Base-by-base conservation (phyloP, 2,888 invertebrate genomes). In the Drosophila seclusa region DNA sequence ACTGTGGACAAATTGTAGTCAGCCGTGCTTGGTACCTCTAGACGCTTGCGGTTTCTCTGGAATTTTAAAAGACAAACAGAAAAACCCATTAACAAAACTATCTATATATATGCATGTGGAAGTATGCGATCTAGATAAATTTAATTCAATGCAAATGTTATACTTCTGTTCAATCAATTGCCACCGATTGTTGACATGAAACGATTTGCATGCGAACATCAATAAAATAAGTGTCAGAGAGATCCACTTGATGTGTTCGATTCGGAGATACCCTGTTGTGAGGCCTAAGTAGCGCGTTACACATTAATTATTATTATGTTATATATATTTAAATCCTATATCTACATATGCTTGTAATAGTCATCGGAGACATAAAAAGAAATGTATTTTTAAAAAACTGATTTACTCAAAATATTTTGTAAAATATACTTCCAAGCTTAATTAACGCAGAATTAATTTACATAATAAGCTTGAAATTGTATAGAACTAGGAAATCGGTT, bases 141-240 rank as follows among this genome's bases (percentile, higher is more conserved):
- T 80, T 21, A 42, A 73, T 57, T 69, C 27, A 68, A 69, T 66
- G 32, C 31, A 50, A 65, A 53, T 68, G 67, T 29, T 55, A 61
- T 45, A 27, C 45, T 53, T 70, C 62, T 40, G n/a, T 53, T 65
- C 32, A 63, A 68, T 65, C 62, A 52, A 72, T 66, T 32, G 58
- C 21, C 24, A n/a, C n/a, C 29, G 34, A 48, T 49, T 66, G 72
- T 78, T 76, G 60, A 78, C 68, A 78, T 52, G 63, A 78, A 80
- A 67, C 63, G 34, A 80, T 80, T 82, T 83, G 77, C 81, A 78
- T 76, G 27, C 24, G 16, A 48, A 63, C 48, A 73, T 82, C 60
- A 77, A 80, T 80, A 67, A 65, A 60, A 54, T 55, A 50, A 27
- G 11, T 24, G 60, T 34, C 34, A 7, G 11, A 49, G 7, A 29